Conservation (phyloP, 2,113 vertebrate genomes). For the Aythya baeri region DNA sequence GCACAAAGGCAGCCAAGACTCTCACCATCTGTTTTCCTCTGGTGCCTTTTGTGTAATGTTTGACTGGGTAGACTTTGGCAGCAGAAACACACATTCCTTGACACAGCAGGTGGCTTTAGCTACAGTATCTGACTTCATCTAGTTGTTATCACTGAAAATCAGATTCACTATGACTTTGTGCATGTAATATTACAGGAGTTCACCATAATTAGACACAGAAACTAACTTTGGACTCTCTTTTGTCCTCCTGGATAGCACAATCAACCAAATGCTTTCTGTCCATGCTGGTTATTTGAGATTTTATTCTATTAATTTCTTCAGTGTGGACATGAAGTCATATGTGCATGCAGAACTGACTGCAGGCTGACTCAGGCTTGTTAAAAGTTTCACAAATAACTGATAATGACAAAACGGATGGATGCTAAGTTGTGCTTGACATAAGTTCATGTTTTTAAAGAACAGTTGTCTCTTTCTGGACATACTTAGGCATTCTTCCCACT, state of each 20-base stretch:
- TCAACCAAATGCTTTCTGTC: not conserved
- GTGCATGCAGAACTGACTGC: not conserved
- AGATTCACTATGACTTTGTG: not conserved
- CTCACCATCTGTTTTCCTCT: constrained; percentile 7
- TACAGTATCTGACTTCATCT: constrained; percentile 6
- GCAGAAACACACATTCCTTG: not conserved
- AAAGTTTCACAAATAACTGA: not conserved
- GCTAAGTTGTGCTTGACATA: not conserved
- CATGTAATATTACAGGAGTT: not conserved
- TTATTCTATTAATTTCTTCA: not conserved
- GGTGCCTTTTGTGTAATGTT: not conserved
- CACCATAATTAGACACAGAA: constrained; percentile 23
- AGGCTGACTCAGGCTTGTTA: not conserved
- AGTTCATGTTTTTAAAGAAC: not conserved
- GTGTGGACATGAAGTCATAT: not conserved
- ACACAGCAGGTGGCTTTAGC: constrained; percentile 24
- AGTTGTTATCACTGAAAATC: constrained; percentile 14
- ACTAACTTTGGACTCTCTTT: not conserved
- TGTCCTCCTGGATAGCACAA: not conserved
- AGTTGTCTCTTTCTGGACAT: not conserved
- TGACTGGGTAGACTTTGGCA: not conserved
- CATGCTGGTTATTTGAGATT: not conserved
- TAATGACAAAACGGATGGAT: not conserved
- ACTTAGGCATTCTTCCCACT: not conserved
- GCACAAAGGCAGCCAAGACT: not conserved